These are phyloP conservation scores for Cephalotes varians DNA, from an alignment of 2,888 invertebrate genomes.

Conservation along the genomic window DNA sequence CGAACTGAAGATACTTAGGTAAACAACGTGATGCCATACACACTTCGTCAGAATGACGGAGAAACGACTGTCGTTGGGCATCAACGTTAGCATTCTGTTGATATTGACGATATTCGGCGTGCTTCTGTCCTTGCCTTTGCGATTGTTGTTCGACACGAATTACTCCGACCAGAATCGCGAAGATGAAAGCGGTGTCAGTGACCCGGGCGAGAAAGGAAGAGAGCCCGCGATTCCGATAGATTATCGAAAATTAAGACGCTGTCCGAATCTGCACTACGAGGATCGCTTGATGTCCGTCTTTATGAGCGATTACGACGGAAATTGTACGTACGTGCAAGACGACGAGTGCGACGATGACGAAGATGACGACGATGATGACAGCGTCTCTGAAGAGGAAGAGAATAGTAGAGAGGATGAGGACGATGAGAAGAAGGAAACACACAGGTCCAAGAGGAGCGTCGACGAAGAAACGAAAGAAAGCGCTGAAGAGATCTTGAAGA, in stretches of 20 bases:
- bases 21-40: conserved; percentile 5
- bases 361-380: conserved; percentile 2
- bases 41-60: conserved; percentile 69
- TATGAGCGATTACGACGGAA: conserved; percentile 77
- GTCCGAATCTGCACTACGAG: conserved; percentile 76
- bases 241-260: conserved; percentile 70
- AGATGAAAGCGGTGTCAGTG: not conserved
- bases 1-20: not conserved
- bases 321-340: conserved; percentile 74
- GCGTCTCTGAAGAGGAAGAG: conserved; percentile 25
- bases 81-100: conserved; percentile 80
- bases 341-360: not conserved
- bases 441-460: conserved; percentile 57
- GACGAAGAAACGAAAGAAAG: conserved; percentile 55
- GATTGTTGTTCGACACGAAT: conserved; percentile 77
- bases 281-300: conserved; percentile 73
- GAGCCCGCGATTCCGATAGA: conserved; percentile 61
- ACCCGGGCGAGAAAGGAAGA: conserved; percentile 14
- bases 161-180: conserved; percentile 62
- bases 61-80: conserved; percentile 75
- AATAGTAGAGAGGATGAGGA: conserved; percentile 26
- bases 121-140: conserved; percentile 78
- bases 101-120: conserved; percentile 79
- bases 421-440: not conserved
- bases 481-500: conserved; percentile 57